Evolutionary conservation across 2,888 invertebrate species (phyloP).

Genomic region (Lasioglossum vierecki): DNA sequence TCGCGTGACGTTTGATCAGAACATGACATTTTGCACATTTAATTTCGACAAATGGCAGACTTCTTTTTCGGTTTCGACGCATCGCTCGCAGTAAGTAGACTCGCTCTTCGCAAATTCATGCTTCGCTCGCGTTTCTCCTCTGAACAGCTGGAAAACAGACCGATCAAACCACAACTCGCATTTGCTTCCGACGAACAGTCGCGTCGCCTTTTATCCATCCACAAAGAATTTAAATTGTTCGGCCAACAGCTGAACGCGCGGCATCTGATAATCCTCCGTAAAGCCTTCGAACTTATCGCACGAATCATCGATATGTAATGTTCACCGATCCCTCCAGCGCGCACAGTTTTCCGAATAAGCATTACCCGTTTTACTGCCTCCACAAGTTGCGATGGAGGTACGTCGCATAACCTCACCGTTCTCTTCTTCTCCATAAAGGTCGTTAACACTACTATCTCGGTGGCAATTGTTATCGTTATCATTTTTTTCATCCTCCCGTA

Average conservation of each 20-base stretch:
- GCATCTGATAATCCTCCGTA: background rate
- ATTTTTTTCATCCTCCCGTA: conserved; percentile 18
- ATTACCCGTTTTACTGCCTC: conserved; percentile 27
- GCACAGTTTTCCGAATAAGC: conserved; percentile 27
- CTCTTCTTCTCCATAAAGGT: conserved; percentile 71
- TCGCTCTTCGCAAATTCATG: background rate
- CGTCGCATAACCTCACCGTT: conserved; percentile 75
- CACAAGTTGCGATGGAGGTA: conserved; percentile 59
- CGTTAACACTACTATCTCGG: conserved; percentile 70
- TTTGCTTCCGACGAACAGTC: conserved; percentile 61
- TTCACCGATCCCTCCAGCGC: background rate
- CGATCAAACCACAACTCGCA: conserved; percentile 21
- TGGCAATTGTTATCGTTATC: conserved; percentile 11
- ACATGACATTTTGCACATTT: conserved; percentile 83
- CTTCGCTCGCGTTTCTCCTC: background rate
- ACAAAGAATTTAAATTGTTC: conserved; percentile 15
- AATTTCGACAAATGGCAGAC: conserved; percentile 90
- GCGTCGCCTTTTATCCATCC: conserved; percentile 68
- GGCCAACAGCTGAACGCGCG: background rate
- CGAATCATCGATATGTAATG: background rate
- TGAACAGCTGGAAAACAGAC: background rate
- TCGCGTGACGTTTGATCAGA: conserved; percentile 83
- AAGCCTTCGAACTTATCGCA: background rate
- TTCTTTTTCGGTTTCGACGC: conserved; percentile 94
- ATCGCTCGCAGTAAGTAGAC: conserved; percentile 89